Evolutionary conservation across 2,888 invertebrate species (phyloP).

Genomic region (Acleris laterana): DNA sequence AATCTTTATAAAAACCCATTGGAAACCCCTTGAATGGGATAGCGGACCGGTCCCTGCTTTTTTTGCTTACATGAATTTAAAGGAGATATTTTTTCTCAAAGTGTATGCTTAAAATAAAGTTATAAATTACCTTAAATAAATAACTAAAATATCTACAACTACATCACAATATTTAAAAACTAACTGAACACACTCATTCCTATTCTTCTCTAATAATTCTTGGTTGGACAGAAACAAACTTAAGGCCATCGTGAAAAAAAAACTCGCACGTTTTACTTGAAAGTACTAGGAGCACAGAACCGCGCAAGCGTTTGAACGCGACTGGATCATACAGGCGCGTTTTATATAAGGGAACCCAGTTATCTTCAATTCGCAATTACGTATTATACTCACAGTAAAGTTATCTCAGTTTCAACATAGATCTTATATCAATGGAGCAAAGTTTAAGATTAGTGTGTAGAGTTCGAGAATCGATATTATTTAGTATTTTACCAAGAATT

Average conservation of each 20-base stretch:
- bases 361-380: conserved; percentile 17
- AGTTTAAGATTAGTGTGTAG: not conserved
- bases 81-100: no score
- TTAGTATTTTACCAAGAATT: no score
- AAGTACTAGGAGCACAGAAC: conserved; percentile 51
- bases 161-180: conserved; percentile 45
- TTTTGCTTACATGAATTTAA: no score
- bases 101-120: no score
- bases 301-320: conserved; percentile 45
- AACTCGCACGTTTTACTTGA: conserved; percentile 36
- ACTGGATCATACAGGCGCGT: conserved; percentile 50
- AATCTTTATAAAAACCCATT: no score
- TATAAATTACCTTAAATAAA: conserved; percentile 46
- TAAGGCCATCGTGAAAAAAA: conserved; percentile 49
- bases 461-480: not conserved
- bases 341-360: conserved; percentile 47
- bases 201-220: conserved; percentile 45
- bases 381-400: not conserved
- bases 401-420: not conserved
- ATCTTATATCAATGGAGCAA: not conserved
- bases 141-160: conserved; percentile 48
- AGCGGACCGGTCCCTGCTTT: no score
- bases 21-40: no score
- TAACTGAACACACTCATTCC: conserved; percentile 54
- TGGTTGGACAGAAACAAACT: conserved; percentile 46